Evolutionary conservation across 2,888 invertebrate species (phyloP).

Genomic region (Dicycla oo): DNA sequence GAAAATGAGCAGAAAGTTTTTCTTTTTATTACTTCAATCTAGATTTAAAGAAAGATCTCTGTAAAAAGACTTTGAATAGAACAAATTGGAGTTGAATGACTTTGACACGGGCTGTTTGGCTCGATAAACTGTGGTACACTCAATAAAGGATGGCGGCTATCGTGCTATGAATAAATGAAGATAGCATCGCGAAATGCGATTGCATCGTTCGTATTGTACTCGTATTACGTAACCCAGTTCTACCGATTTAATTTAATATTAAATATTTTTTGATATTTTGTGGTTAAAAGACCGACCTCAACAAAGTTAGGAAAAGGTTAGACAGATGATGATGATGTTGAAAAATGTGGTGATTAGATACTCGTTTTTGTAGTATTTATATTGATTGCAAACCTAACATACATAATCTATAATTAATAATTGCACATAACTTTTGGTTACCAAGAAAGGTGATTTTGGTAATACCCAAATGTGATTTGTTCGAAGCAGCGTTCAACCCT

Average conservation of each 20-base stretch:
- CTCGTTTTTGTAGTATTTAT: no score
- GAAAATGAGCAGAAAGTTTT: constrained; percentile 11
- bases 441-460: neutral
- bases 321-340: no score
- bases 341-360: neutral
- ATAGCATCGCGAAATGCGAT: constrained; percentile 32
- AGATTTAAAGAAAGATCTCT: neutral
- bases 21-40: constrained; percentile 18
- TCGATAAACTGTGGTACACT: constrained; percentile 48
- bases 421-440: neutral
- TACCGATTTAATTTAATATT: no score
- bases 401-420: neutral
- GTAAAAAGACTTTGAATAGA: constrained; percentile 17
- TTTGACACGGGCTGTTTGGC: constrained; percentile 31
- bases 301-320: neutral
- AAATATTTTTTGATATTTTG: no score
- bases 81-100: constrained; percentile 28
- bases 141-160: constrained; percentile 19
- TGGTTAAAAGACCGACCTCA: neutral
- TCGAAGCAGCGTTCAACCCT: neutral
- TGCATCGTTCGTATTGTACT: constrained; percentile 24
- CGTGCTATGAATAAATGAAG: constrained; percentile 45
- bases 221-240: constrained; percentile 8
- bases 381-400: neutral
- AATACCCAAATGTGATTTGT: neutral